Base-by-base conservation (phyloP, 2,888 invertebrate genomes). In the Leptinotarsa tumamoca region DNA sequence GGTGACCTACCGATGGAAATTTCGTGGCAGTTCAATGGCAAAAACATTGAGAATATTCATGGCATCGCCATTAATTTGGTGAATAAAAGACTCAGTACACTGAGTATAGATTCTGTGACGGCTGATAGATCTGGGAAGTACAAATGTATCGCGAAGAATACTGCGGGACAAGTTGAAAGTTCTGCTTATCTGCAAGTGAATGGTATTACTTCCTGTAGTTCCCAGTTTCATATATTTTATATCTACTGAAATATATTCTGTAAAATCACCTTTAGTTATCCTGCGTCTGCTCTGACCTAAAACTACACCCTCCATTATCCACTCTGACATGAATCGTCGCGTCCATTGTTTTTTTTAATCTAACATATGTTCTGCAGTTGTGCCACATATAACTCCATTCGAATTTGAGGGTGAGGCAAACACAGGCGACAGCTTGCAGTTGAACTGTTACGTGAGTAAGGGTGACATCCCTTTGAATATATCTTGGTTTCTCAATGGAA, bases 391-490 rank as follows among this genome's bases (percentile, higher is more conserved):
- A 82, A 87, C 89, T 68, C 91, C 91, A 61, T 92, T 92, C 81
- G 88, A 89, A 63, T 91, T 92, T 84, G 90, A 91, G 50, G 90
- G 89, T 82, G 91, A 93, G 72, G 90, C 91, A 50, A 93, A 92
- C 87, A 92, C 92, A 78, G 94, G 93, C 71, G 93, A 94, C 86
- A 91, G 92, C 68, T 91, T 92, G 66, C 92, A 93, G 85, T 90
- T 92, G 85, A 91, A 91, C 73, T 95, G 94, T 87, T 91, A 93
- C 79, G 91, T 93, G 68, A 92, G 91, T 78, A 93, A 94, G 88
- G 94, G 95, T 78, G 95, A 95, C 88, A 71, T 82, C 89, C 95
- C 95, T 69, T 90, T 96, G 76, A 91, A 91, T 80, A 93, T 96
- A 75, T 91, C 90, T 70, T 96, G 96, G 96, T 91, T 91, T 84